Percentiles rank a stretch among this genome's conserved stretches.
phyloP scores from a whole-genome alignment of 2,888 invertebrate species.

The Dicycla oo region DNA sequence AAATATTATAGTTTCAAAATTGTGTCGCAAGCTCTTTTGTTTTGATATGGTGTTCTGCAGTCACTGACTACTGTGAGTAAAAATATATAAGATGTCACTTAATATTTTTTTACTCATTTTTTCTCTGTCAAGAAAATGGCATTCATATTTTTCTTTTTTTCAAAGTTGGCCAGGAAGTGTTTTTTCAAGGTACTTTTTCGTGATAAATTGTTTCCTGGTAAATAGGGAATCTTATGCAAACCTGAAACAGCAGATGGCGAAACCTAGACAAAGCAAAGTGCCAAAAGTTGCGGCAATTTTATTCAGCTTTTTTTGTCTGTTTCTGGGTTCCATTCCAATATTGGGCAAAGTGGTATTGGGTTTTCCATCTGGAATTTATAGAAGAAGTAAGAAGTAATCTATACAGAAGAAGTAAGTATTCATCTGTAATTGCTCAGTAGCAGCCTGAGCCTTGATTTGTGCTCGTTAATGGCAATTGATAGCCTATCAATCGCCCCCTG shows the following conservation, averaged over 20 bases:
- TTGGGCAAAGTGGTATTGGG: background rate
- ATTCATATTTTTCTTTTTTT: background rate
- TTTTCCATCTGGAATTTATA: background rate
- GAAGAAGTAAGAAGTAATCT: no score
- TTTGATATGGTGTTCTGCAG: background rate
- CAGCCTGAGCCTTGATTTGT: background rate
- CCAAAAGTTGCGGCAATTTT: no score
- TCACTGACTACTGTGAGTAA: background rate
- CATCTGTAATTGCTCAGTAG: background rate
- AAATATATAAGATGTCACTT: background rate
- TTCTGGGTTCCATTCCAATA: background rate
- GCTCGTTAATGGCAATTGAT: no score
- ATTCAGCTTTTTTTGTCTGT: no score
- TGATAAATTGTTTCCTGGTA: background rate
- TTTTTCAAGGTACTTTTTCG: background rate
- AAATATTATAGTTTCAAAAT: slow-evolving; percentile 33
- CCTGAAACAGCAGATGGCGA: background rate
- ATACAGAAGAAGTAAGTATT: no score
- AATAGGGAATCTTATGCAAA: background rate
- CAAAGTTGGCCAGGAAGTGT: background rate
- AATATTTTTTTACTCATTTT: slow-evolving; percentile 1
- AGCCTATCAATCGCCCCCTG: background rate
- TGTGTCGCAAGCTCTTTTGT: background rate
- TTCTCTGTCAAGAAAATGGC: background rate
- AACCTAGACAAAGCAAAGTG: no score